These are phyloP conservation scores for Athene noctua DNA, from an alignment of 2,113 vertebrate genomes.

Conservation along the genomic window DNA sequence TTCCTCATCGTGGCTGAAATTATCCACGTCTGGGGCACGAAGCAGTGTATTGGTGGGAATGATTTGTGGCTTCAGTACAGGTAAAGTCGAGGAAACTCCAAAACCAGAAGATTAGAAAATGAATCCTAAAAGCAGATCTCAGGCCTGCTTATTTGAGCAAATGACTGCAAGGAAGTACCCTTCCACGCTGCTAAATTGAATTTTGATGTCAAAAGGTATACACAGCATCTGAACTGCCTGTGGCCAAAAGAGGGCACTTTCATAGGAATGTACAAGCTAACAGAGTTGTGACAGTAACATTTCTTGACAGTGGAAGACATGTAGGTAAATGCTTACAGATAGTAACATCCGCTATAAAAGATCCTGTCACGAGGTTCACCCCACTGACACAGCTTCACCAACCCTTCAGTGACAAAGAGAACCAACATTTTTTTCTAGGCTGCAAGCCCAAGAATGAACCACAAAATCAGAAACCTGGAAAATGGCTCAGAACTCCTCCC, in stretches of 20 bases:
- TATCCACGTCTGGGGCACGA: background rate
- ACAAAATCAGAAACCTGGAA: background rate
- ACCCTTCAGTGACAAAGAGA: background rate
- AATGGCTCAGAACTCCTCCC: background rate
- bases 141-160: background rate
- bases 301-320: background rate
- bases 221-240: background rate
- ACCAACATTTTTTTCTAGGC: background rate
- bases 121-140: background rate
- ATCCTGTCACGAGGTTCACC: background rate
- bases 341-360: background rate
- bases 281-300: background rate
- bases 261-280: background rate
- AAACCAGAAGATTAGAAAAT: background rate
- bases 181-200: background rate
- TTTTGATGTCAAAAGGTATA: background rate
- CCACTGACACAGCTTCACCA: background rate
- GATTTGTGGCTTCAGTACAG: background rate
- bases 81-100: background rate
- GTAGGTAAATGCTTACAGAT: background rate
- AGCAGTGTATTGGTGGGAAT: background rate
- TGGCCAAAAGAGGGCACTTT: background rate
- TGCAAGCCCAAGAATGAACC: background rate
- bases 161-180: background rate
- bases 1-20: background rate